Conservation (phyloP, 2,888 invertebrate species). For the Sepioteuthis lessoniana region DNA sequence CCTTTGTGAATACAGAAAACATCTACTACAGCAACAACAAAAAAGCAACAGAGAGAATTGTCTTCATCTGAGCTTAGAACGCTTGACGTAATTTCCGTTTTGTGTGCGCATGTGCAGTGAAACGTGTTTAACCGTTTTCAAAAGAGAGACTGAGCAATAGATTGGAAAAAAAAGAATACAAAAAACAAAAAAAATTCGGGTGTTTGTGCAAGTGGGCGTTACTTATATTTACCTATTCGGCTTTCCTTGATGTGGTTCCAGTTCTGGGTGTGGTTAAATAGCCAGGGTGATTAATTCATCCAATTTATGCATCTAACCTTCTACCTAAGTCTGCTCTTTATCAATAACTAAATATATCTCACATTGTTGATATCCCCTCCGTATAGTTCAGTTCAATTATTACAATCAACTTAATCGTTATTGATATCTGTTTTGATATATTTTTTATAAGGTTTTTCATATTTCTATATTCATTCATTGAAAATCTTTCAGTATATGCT, state of each 20-base stretch:
- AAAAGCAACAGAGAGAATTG: not conserved
- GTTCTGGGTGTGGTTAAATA: not conserved
- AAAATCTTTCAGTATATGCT: too few relatives aligned
- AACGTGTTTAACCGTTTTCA: not conserved
- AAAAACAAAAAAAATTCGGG: not conserved
- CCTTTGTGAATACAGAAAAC: not conserved
- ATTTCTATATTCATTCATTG: too few relatives aligned
- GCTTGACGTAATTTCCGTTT: not conserved
- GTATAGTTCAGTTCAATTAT: too few relatives aligned
- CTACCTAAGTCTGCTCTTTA: too few relatives aligned
- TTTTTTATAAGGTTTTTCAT: too few relatives aligned
- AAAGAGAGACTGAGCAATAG: not conserved
- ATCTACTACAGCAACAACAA: not conserved
- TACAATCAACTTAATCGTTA: too few relatives aligned
- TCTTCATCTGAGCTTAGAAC: not conserved
- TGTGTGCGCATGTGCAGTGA: slow-evolving; percentile 17
- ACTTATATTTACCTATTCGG: not conserved
- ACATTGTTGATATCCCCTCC: too few relatives aligned
- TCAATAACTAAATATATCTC: too few relatives aligned
- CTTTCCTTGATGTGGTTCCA: not conserved
- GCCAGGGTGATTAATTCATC: not conserved
- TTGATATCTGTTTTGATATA: too few relatives aligned
- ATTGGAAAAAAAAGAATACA: not conserved
- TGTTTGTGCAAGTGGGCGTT: not conserved
- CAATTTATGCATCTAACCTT: not conserved